Base-by-base conservation (phyloP, 1,140 invertebrate genomes). In the Tetraneura akinire region DNA sequence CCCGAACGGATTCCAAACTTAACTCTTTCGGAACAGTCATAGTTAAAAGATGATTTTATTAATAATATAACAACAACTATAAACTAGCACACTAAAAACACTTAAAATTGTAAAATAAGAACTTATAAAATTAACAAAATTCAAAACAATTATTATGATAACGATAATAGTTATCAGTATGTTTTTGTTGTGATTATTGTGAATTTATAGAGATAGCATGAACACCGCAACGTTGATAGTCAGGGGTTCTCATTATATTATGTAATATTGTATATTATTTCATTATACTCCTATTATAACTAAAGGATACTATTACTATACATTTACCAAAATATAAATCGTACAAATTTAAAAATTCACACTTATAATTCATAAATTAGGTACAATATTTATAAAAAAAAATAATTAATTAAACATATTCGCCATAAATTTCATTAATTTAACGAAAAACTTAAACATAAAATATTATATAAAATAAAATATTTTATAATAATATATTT, bases 1-100 rank as follows among this genome's bases (percentile, higher is more conserved):
- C 90, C 62, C 91, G 89, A 84, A 96, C 93, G 88, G 93, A 90
- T 81, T 93, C 91, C 83, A 94, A 89, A 85, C 90, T 93, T 86
- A 96, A 88, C 84, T 92, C 91, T 83, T 88, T 89, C 81, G 91
- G 90, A 82, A 84, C 82, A 29, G 80, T 45, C 74, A 78, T 78
- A 16, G 1, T 26, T 10, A 0, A 0, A 26, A 29, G 14, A 71
- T 6, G 4, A 70, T n/a, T 68, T 26, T 16, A 26, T 2, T 9
- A 29, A 70, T 0, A 18, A n/a, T 18, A 29, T 3, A 29, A 29
- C 1, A 23, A 11, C 5, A 53, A n/a, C 3, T 21, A 18, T 23
- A 16, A 29, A 51, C 11, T 13, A 1, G 9, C 16, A 6, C 13
- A 3, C 14, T 45, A 1, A 5, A 64, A 21, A 13, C 3, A 8